Evolutionary conservation across 2,888 invertebrate genomes (phyloP), one percentile per base, ranked within the genome.

Genomic region (Autographa gamma): DNA sequence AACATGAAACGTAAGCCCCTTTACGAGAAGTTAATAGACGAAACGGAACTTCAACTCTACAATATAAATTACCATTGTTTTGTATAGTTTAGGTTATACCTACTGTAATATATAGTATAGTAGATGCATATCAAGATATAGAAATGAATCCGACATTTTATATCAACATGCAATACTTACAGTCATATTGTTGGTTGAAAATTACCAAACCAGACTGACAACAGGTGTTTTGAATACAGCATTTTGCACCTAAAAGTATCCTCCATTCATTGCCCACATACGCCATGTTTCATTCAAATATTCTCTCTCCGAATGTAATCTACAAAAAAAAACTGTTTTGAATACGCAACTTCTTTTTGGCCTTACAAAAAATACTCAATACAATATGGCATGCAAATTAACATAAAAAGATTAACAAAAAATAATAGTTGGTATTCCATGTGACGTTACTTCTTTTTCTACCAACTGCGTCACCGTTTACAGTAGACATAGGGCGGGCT

Each of bases 401-500:
- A 52, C 19, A 32, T 71, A 43, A 73, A 70, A 70, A 16, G 41
- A 59, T 58, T 56, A 60, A 60, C 71, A 71, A 80, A 76, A 76
- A 83, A 74, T 65, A 63, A 71, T 72, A 79, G 70, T 86, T 83
- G 69, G 72, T 65, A 71, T 69, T 72, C 61, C 76, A 65, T 65
- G n/a, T 74, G 81, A 81, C 89, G 88, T 87, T 93, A 84, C 92
- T 83, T 73, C 87, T 82, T 90, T 94, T 85, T 93, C 78, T 90
- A 79, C 76, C 81, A 85, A 83, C 88, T 86, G 80, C 92, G 92
- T 91, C 87, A 89, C 90, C 92, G 91, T 91, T 95, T 94, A 95
- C 95, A 94, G 94, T 94, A 95, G 95, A 95, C 95, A 95, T 95
- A 95, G 95, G 96, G 96, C 95, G 95, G 96, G 96, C 96, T 96